Conservation (phyloP, 2,888 invertebrate species). For the Loripinus fragilis region DNA sequence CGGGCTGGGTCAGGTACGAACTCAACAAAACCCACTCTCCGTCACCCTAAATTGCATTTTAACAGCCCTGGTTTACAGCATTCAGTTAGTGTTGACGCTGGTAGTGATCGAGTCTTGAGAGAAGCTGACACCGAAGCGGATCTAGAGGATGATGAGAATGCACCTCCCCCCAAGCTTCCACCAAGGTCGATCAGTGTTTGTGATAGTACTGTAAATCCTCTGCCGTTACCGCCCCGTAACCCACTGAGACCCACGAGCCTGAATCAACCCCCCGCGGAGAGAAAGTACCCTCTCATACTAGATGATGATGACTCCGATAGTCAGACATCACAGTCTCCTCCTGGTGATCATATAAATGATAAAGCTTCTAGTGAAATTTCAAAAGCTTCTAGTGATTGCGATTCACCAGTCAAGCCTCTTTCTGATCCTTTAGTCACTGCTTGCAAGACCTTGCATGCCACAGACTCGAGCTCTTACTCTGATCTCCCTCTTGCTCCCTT, state of each 20-base stretch:
- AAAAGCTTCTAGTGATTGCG: slow-evolving; percentile 13
- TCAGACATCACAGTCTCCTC: not conserved
- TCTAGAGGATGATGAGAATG: slow-evolving; percentile 15
- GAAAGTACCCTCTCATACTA: slow-evolving; percentile 90
- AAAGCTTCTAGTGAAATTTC: slow-evolving; percentile 11
- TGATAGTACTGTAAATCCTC: slow-evolving; percentile 84
- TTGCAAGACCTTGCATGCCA: slow-evolving; percentile 48
- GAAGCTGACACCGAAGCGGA: slow-evolving; percentile 32
- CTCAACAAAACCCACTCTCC: slow-evolving; percentile 63
- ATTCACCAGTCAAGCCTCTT: slow-evolving; percentile 19
- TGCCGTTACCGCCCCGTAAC: slow-evolving; percentile 92
- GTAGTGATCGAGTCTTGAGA: slow-evolving; percentile 46
- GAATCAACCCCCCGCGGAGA: slow-evolving; percentile 88
- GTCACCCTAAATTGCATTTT: slow-evolving; percentile 64
- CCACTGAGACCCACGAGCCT: slow-evolving; percentile 86
- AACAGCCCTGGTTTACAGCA: slow-evolving; percentile 60
- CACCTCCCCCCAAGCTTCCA: slow-evolving; percentile 66
- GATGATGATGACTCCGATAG: slow-evolving; percentile 34
- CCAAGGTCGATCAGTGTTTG: slow-evolving; percentile 71
- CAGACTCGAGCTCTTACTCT: slow-evolving; percentile 63
- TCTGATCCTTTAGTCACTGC: slow-evolving; percentile 35
- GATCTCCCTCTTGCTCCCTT: slow-evolving; percentile 69
- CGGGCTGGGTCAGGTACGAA: slow-evolving; percentile 73
- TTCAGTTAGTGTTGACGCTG: slow-evolving; percentile 67
- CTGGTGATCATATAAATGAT: slow-evolving; percentile 9